phyloP scores from a whole-genome alignment of 2,888 invertebrate genomes.

The Drosophila neonasuta region DNA sequence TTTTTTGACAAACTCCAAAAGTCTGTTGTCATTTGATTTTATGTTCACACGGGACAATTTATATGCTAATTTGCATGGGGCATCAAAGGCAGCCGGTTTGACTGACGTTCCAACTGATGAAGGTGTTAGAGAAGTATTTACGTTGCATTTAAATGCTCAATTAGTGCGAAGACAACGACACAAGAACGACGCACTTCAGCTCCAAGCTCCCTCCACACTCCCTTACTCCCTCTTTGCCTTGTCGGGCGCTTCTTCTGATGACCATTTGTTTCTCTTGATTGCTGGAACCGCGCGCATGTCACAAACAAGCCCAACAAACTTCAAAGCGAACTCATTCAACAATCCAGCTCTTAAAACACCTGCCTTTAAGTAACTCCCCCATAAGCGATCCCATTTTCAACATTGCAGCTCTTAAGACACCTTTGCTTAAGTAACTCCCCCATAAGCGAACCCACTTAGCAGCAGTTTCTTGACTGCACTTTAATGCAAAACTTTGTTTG shows the following conservation, averaged over 20 bases:
- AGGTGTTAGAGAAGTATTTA: slow-evolving; percentile 77
- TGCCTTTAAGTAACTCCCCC: slow-evolving; percentile 1
- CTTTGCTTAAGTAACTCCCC: slow-evolving; percentile 7
- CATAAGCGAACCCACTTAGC: slow-evolving; percentile 14
- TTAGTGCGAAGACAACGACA: slow-evolving; percentile 67
- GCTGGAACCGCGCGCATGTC: slow-evolving; percentile 70
- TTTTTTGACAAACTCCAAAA: slow-evolving; percentile 67
- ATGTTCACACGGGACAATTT: slow-evolving; percentile 79
- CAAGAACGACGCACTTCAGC: slow-evolving; percentile 28
- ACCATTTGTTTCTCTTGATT: slow-evolving; percentile 55
- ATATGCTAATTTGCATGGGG: slow-evolving; percentile 75
- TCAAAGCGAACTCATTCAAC: slow-evolving; percentile 31
- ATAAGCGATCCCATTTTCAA: slow-evolving; percentile 25
- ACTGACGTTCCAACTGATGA: slow-evolving; percentile 68
- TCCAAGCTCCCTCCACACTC: not conserved
- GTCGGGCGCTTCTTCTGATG: slow-evolving; percentile 37
- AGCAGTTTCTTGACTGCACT: not conserved
- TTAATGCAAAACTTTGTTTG: not conserved
- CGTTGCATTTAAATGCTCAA: slow-evolving; percentile 78
- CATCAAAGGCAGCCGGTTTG: slow-evolving; percentile 72
- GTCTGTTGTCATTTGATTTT: slow-evolving; percentile 74
- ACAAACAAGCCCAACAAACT: slow-evolving; percentile 68
- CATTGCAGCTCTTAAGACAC: not conserved
- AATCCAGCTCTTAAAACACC: slow-evolving; percentile 2
- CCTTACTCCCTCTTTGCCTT: not conserved